phyloP scores from a whole-genome alignment of 2,797 vertebrate genomes.

The Microctenopoma lineatum region DNA sequence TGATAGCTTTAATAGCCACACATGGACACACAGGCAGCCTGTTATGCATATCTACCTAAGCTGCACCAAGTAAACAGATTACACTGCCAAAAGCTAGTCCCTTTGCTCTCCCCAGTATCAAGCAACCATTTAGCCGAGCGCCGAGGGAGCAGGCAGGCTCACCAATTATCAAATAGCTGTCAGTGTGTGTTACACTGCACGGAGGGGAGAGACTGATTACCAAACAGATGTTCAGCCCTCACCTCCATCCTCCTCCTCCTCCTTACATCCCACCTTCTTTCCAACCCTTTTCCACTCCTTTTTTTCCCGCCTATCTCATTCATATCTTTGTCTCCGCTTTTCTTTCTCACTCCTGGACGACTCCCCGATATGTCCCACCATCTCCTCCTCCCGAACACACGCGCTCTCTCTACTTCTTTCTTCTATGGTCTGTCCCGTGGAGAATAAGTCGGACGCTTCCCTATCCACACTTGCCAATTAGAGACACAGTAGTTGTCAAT shows the following conservation, averaged over 20 bases:
- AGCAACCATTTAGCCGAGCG: slow-evolving; percentile 69
- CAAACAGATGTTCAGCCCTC: slow-evolving; percentile 73
- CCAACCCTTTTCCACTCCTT: slow-evolving; percentile 18
- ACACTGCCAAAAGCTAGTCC: slow-evolving; percentile 65
- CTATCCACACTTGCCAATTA: slow-evolving; percentile 79
- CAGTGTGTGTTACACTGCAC: slow-evolving; percentile 67
- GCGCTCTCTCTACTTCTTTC: slow-evolving; percentile 20
- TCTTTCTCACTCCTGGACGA: slow-evolving; percentile 23
- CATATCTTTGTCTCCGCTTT: slow-evolving; percentile 21
- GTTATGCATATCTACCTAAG: slow-evolving; percentile 64
- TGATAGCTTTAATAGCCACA: slow-evolving; percentile 31
- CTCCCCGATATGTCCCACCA: slow-evolving; percentile 15
- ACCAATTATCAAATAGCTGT: slow-evolving; percentile 82
- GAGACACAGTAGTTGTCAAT: slow-evolving; percentile 76
- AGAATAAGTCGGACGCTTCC: slow-evolving; percentile 71
- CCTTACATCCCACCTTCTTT: slow-evolving; percentile 36
- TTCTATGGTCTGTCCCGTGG: slow-evolving; percentile 62
- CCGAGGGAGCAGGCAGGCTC: slow-evolving; percentile 66
- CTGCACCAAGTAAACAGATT: slow-evolving; percentile 67
- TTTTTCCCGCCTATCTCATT: slow-evolving; percentile 12
- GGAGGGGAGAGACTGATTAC: slow-evolving; percentile 71
- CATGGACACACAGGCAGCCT: slow-evolving; percentile 26
- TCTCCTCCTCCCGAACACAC: background rate
- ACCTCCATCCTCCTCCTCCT: slow-evolving; percentile 49
- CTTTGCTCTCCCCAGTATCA: slow-evolving; percentile 63